These are phyloP conservation scores for Pelobates fuscus DNA, from an alignment of 2,113 vertebrate species.

Conservation along the genomic window DNA sequence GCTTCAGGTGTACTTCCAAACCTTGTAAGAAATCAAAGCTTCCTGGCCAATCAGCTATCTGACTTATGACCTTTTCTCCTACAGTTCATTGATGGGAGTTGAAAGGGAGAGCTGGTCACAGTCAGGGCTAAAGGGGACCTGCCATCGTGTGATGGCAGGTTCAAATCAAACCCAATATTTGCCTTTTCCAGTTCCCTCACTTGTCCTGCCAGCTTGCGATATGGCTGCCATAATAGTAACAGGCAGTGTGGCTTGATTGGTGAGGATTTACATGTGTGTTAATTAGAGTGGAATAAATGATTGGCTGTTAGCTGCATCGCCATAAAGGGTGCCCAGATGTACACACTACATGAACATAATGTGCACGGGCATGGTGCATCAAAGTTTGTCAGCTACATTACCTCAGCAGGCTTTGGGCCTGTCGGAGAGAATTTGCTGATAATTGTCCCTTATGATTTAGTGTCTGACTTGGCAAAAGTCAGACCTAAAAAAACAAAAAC, in stretches of 20 bases:
- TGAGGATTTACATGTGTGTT: slow-evolving; percentile 87
- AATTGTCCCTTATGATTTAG: slow-evolving; percentile 75
- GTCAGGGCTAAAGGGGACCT: slow-evolving; percentile 64
- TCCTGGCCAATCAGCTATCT: slow-evolving; percentile 65
- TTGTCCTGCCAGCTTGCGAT: slow-evolving; percentile 70
- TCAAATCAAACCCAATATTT: slow-evolving; percentile 70
- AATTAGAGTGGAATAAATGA: slow-evolving; percentile 96
- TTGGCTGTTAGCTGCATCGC: slow-evolving; percentile 85
- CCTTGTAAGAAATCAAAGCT: slow-evolving; percentile 60
- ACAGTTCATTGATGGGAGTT: slow-evolving; percentile 70
- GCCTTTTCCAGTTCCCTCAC: slow-evolving; percentile 61
- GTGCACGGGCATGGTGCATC: slow-evolving; percentile 80
- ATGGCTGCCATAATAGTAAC: slow-evolving; percentile 77
- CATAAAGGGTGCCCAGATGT: slow-evolving; percentile 87
- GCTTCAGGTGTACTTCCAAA: slow-evolving; percentile 73
- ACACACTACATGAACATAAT: slow-evolving; percentile 80
- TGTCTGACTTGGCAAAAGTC: slow-evolving; percentile 77
- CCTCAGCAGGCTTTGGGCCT: slow-evolving; percentile 79
- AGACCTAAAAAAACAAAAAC: slow-evolving; percentile 60
- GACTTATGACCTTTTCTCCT: slow-evolving; percentile 76
- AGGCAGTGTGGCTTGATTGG: slow-evolving; percentile 70
- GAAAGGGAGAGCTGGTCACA: slow-evolving; percentile 78
- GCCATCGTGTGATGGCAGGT: slow-evolving; percentile 68
- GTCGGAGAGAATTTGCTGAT: slow-evolving; percentile 83
- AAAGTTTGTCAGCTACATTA: slow-evolving; percentile 82